Conservation (phyloP, 2,113 vertebrate species). For the Carassius carassius region DNA sequence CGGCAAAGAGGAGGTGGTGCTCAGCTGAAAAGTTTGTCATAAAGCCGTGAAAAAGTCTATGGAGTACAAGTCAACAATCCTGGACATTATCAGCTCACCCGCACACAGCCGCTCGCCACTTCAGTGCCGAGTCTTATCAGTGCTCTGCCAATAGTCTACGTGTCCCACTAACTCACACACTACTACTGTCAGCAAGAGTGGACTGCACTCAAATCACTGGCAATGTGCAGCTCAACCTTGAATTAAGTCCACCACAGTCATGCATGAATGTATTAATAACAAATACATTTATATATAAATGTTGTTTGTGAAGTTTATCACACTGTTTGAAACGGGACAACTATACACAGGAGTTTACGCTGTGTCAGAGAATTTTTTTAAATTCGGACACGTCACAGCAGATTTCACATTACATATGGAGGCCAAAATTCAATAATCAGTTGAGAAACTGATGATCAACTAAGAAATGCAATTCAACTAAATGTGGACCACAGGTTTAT, state of each 20-base stretch:
- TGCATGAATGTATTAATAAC: slow-evolving; percentile 57
- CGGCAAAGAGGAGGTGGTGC: not conserved
- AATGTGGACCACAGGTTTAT: too few relatives aligned
- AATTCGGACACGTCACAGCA: not conserved
- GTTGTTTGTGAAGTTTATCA: not conserved
- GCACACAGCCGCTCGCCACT: slow-evolving; percentile 58
- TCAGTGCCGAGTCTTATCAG: slow-evolving; percentile 66
- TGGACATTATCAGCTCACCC: slow-evolving; percentile 60
- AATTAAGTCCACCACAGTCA: slow-evolving; percentile 59
- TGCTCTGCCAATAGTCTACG: slow-evolving; percentile 49
- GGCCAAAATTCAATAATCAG: not conserved
- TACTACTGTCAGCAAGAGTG: slow-evolving; percentile 42
- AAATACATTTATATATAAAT: slow-evolving; percentile 13
- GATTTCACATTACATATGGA: not conserved
- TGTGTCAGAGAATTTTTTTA: not conserved
- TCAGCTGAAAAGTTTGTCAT: slow-evolving; percentile 19
- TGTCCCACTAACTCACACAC: slow-evolving; percentile 50
- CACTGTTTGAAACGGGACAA: not conserved
- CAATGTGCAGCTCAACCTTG: slow-evolving; percentile 46
- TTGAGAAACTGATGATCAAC: not conserved
- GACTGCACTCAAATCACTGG: slow-evolving; percentile 56
- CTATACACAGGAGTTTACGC: not conserved
- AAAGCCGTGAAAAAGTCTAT: slow-evolving; percentile 14
- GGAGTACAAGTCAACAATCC: slow-evolving; percentile 30
- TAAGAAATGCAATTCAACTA: too few relatives aligned